Evolutionary conservation across 64 coral and sea anemone genomes (phyloP).

Genomic region (Pocillopora verrucosa): DNA sequence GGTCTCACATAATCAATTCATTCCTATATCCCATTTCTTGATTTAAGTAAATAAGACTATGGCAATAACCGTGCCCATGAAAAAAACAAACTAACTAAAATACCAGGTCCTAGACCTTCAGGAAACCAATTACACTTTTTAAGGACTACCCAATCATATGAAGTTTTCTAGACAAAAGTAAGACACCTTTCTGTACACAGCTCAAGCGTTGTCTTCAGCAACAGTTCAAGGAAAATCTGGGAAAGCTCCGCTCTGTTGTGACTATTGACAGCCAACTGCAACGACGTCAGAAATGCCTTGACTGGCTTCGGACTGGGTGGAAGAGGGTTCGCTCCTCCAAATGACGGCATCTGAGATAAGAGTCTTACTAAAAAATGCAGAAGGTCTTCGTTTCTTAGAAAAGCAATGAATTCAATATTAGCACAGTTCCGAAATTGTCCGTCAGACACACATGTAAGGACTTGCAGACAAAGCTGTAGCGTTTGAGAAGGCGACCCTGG

Average conservation of each 20-base stretch:
- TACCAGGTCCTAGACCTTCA: no score
- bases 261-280: slow-evolving; percentile 18
- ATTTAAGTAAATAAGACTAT: no score
- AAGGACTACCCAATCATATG: neutral
- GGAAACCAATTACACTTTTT: no score
- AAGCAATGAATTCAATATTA: neutral
- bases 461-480: slow-evolving; percentile 48
- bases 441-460: slow-evolving; percentile 32
- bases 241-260: slow-evolving; percentile 16
- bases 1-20: no score
- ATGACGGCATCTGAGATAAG: slow-evolving; percentile 1
- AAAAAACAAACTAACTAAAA: no score
- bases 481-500: slow-evolving; percentile 17
- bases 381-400: slow-evolving; percentile 57
- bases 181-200: slow-evolving; percentile 7
- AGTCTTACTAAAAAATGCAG: slow-evolving; percentile 30
- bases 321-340: neutral
- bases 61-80: no score
- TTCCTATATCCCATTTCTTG: no score
- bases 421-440: slow-evolving; percentile 8
- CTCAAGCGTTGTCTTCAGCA: slow-evolving; percentile 19
- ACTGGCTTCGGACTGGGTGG: slow-evolving; percentile 50
- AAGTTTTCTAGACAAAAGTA: neutral
- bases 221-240: slow-evolving; percentile 35
- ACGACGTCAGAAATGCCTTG: slow-evolving; percentile 44